Evolutionary conservation across 2,113 vertebrate species (phyloP).

Genomic region (Zosterops pallidus): DNA sequence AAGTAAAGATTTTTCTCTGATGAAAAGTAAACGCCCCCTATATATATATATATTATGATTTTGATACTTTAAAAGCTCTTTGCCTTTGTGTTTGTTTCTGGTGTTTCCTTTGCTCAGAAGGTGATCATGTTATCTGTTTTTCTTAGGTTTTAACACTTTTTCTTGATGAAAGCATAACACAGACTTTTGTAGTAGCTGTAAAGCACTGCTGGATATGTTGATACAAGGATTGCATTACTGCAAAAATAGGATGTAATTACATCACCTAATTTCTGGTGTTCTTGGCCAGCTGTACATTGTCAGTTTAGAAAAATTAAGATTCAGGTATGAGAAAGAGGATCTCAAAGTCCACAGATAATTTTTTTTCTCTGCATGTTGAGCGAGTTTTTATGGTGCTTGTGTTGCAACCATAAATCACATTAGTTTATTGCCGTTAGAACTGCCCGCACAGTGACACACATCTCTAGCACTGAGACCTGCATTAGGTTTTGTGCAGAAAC

Average conservation of each 20-base stretch:
- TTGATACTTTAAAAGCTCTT: neutral
- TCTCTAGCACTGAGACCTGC: neutral
- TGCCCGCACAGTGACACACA: neutral
- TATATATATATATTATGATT: neutral
- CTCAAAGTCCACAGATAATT: fast-evolving
- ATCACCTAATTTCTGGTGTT: neutral
- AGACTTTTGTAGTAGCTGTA: neutral
- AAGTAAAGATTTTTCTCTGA: neutral
- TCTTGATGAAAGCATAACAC: neutral
- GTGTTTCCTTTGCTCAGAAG: neutral
- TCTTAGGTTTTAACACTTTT: neutral
- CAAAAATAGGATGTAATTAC: neutral
- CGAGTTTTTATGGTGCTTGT: neutral
- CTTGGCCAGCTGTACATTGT: neutral
- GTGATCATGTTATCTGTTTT: neutral
- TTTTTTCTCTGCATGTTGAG: fast-evolving
- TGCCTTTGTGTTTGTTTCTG: neutral
- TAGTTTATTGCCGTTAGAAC: neutral
- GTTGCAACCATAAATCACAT: neutral
- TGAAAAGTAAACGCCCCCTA: neutral
- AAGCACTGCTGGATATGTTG: neutral
- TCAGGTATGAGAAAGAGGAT: neutral
- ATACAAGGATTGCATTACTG: neutral
- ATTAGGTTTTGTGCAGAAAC: neutral
- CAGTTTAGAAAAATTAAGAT: neutral